phyloP scores from a whole-genome alignment of 35 echinoderm and acorn worm genomes.

The Acanthaster planci region DNA sequence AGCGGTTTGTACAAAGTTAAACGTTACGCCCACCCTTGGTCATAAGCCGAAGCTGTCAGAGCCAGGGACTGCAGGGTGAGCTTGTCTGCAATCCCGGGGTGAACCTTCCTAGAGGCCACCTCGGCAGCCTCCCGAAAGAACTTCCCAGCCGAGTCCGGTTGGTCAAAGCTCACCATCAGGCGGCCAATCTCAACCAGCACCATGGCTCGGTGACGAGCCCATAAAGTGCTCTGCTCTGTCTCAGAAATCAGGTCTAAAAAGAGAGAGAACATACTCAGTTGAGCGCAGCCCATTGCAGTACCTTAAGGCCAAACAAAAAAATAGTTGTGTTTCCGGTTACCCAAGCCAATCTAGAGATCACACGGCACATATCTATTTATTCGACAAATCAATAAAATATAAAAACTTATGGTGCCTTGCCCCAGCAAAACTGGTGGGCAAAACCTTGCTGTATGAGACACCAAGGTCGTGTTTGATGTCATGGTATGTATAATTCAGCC shows the following conservation, averaged over 20 bases:
- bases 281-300: background rate
- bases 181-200: constrained; percentile 5
- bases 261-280: background rate
- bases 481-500: too few species aligned
- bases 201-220: constrained; percentile 11
- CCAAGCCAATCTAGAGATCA: too few species aligned
- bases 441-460: too few species aligned
- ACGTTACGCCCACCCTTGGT: too few species aligned
- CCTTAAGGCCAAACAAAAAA: too few species aligned
- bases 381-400: too few species aligned
- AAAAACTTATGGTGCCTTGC: too few species aligned
- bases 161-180: background rate
- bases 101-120: background rate
- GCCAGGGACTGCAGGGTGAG: constrained; percentile 5
- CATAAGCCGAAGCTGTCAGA: background rate
- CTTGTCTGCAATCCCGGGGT: background rate
- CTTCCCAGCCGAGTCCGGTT: background rate
- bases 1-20: too few species aligned
- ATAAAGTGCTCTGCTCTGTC: background rate
- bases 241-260: background rate
- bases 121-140: constrained; percentile 7
- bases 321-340: too few species aligned
- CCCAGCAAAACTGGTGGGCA: too few species aligned
- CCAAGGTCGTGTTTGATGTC: too few species aligned
- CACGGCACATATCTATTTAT: too few species aligned